Base-by-base conservation (phyloP, 2,888 invertebrate species). In the Ophraella communa region DNA sequence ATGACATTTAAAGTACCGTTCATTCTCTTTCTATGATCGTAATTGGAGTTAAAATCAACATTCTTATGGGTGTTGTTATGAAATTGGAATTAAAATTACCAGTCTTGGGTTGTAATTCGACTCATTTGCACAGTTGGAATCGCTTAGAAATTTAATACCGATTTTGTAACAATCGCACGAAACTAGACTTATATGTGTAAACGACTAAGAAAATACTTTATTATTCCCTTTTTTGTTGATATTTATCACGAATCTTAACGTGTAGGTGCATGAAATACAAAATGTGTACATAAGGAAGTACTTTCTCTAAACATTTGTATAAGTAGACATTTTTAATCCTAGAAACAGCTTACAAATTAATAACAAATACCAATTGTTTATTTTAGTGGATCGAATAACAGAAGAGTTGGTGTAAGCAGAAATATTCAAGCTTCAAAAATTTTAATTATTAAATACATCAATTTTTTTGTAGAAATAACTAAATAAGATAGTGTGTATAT, bases 41-140 rank as follows among this genome's bases (percentile, higher is more conserved):
- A 21, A 23, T 47, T 47, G 23, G 23, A 23, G 47, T 47, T 23
- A 17, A 47, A 47, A 47, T 47, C 11, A 23, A 47, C 47, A 47
- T 47, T 47, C 47, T 47, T 47, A 39, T 14, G 11, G 47, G 11
- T 47, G 47, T 23, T 47, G 21, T 47, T 47, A 47, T n/a, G 21
- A 47, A 21, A 47, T 23, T 47, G 23, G 23, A 47, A 47, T 47
- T 23, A 47, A 47, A 23, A 47, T 39, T 39, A 39, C 39, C 39
- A 4, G 39, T 39, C 39, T 7, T 39, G 17, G 14, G 17, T 39
- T 39, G 14, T 39, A 17, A 39, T 39, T 14, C 39, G 5, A 5
- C n/a, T 39, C 5, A 14, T 39, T 39, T 39, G 39, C 39, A 39
- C 39, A 17, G 39, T 39, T 39, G 17, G 14, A 39, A 39, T 30